These are phyloP conservation scores for Oreochromis grahami DNA, from an alignment of 2,797 vertebrate genomes.

Conservation along the genomic window DNA sequence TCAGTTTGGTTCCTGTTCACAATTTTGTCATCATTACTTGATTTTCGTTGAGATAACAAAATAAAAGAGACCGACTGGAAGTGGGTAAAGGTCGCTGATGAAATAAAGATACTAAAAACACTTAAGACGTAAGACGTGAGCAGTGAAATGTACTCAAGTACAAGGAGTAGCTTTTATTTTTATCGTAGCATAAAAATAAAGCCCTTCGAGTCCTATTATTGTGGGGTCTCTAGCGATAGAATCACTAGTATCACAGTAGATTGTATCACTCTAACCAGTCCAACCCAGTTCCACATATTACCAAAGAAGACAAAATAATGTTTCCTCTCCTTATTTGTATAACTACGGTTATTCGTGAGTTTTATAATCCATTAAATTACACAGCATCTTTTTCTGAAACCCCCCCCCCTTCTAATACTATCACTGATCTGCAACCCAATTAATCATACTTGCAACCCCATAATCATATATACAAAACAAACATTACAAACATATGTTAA, in stretches of 20 bases:
- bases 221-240: not conserved
- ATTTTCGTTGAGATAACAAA: not conserved
- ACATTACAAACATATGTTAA: not conserved
- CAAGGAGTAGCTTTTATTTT: not conserved
- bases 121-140: not conserved
- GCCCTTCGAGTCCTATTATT: not conserved
- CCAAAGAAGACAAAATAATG: not conserved
- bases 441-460: not conserved
- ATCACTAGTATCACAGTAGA: fast-evolving
- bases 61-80: not conserved
- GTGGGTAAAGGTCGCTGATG: not conserved
- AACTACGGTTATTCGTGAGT: not conserved
- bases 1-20: not conserved
- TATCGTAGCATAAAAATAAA: not conserved
- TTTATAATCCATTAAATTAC: not conserved
- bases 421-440: not conserved
- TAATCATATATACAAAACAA: not conserved
- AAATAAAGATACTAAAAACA: not conserved
- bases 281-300: not conserved
- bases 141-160: not conserved
- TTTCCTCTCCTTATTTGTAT: not conserved
- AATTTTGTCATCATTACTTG: not conserved
- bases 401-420: not conserved
- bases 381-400: not conserved
- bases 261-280: not conserved